Evolutionary conservation across 2,888 invertebrate species (phyloP).

Genomic region (Apantesis nais): DNA sequence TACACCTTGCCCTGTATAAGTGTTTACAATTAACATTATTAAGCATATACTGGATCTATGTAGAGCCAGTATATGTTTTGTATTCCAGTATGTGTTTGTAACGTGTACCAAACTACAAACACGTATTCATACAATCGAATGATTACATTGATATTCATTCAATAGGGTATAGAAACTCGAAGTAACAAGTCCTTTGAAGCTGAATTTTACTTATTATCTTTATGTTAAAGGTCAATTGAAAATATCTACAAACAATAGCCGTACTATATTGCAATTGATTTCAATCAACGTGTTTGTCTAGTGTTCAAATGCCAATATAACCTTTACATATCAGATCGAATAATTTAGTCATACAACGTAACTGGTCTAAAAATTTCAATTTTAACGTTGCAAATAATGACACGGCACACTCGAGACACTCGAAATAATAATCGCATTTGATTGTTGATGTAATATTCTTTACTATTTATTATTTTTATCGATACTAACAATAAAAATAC

Average conservation of each 20-base stretch:
- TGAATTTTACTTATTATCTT: not conserved
- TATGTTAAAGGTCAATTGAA: conserved; percentile 4
- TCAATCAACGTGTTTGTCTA: conserved; percentile 12
- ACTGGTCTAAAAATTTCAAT: not conserved
- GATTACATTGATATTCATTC: not conserved
- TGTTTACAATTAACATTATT: too few species aligned
- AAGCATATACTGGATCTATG: too few species aligned
- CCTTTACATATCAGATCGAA: not conserved
- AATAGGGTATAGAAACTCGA: not conserved
- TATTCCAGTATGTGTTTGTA: too few species aligned
- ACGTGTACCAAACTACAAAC: not conserved
- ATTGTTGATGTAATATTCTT: not conserved
- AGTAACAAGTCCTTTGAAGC: not conserved
- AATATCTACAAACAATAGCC: conserved; percentile 16
- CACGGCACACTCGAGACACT: not conserved
- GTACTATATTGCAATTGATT: conserved; percentile 10
- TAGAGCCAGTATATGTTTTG: too few species aligned
- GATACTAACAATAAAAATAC: not conserved
- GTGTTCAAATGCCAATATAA: conserved; percentile 1
- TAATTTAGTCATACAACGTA: not conserved
- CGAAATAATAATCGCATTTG: not conserved
- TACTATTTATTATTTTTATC: not conserved
- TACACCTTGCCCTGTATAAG: too few species aligned
- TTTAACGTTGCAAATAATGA: not conserved
- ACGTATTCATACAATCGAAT: not conserved